Evolutionary conservation across 2,113 vertebrate genomes (phyloP).

Genomic region (Scomber japonicus): DNA sequence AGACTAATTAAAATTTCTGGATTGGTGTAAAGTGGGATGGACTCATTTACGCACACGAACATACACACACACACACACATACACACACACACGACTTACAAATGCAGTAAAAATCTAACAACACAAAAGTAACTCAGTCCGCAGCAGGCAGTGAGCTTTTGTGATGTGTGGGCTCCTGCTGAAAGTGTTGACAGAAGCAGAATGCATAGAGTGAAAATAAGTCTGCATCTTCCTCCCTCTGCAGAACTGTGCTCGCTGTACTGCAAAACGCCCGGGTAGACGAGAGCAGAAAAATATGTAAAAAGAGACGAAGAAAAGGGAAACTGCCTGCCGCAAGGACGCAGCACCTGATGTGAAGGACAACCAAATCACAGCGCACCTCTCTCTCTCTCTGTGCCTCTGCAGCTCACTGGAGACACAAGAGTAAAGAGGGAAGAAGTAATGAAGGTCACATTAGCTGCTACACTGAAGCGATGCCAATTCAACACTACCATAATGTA

Average conservation of each 20-base stretch:
- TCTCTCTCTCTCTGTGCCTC: constrained; percentile 32
- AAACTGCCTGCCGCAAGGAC: constrained; percentile 70
- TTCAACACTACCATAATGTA: constrained; percentile 25
- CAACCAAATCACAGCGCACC: constrained; percentile 55
- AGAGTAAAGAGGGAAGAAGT: constrained; percentile 32
- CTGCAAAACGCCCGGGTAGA: constrained; percentile 32
- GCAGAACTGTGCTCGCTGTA: constrained; percentile 37
- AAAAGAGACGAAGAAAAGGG: constrained; percentile 46
- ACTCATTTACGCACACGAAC: constrained; percentile 19
- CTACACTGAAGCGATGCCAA: constrained; percentile 36
- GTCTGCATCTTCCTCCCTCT: constrained; percentile 29
- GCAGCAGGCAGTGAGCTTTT: constrained; percentile 18
- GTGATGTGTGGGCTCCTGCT: constrained; percentile 29
- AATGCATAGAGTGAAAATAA: constrained; percentile 55
- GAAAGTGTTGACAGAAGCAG: constrained; percentile 65
- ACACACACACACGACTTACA: constrained; percentile 13
- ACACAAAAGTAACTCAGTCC: constrained; percentile 3
- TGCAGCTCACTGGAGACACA: constrained; percentile 59
- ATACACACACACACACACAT: constrained; percentile 23
- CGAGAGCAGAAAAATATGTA: constrained; percentile 29
- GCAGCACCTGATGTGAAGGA: constrained; percentile 69
- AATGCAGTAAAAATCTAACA: constrained; percentile 8
- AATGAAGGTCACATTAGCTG: constrained; percentile 67
- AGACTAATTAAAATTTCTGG: constrained; percentile 67
- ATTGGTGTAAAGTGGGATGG: constrained; percentile 24